A percentile compares a stretch with the other conserved stretches of the same genome.
Conservation (phyloP, 2,888 invertebrate species). For the Drosophila merina region DNA sequence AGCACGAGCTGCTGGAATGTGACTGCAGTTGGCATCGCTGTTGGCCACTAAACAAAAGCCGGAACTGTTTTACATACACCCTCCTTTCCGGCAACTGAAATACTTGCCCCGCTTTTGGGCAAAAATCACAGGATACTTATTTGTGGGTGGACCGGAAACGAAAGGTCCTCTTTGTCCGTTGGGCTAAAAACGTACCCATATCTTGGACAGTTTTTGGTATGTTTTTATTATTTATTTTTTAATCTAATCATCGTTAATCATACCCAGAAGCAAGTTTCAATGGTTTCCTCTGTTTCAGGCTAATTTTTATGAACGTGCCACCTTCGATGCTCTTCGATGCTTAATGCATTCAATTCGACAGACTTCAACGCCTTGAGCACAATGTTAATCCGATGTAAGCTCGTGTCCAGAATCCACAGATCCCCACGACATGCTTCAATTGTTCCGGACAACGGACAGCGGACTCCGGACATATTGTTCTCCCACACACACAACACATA, state of each 20-base stretch:
- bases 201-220: too few relatives aligned
- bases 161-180: neutral
- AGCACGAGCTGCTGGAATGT: constrained; percentile 42
- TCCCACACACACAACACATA: constrained; percentile 1
- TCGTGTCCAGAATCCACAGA: constrained; percentile 58
- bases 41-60: constrained; percentile 67
- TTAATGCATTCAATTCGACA: constrained; percentile 32
- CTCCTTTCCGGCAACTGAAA: neutral
- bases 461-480: constrained; percentile 39
- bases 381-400: constrained; percentile 48
- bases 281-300: neutral
- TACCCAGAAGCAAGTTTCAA: neutral
- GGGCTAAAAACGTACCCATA: too few relatives aligned
- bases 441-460: constrained; percentile 44
- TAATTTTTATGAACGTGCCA: neutral
- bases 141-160: constrained; percentile 7
- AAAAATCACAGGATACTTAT: constrained; percentile 31
- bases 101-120: constrained; percentile 2
- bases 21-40: constrained; percentile 67
- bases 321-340: constrained; percentile 11
- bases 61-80: constrained; percentile 23
- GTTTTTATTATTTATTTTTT: too few relatives aligned
- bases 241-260: too few relatives aligned
- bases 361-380: constrained; percentile 42
- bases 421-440: constrained; percentile 60